A percentile compares a stretch with the other conserved stretches of the same genome.
These are phyloP conservation scores for Catamblyrhynchus diadema DNA, from an alignment of 2,797 vertebrate genomes.

Conservation along the genomic window DNA sequence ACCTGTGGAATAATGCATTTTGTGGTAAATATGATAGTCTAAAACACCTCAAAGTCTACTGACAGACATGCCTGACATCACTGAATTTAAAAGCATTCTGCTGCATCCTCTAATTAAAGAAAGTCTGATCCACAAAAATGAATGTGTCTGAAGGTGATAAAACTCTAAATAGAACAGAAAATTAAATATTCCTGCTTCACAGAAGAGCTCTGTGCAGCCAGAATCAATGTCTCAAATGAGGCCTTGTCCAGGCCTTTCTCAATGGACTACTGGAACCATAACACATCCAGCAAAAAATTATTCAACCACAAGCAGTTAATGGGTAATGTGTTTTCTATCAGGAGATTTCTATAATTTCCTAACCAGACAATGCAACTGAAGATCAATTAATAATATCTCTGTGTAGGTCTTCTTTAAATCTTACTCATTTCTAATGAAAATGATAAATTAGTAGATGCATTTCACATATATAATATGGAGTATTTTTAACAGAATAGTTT, in stretches of 20 bases:
- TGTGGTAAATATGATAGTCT: not conserved
- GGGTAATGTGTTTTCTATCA: not conserved
- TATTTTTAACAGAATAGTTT: not conserved
- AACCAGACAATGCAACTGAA: not conserved
- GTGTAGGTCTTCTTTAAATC: not conserved
- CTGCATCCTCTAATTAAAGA: not conserved
- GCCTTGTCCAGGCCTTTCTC: not conserved
- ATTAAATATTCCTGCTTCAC: not conserved
- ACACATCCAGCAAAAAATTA: not conserved
- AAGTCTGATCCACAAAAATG: not conserved
- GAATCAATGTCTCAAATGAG: not conserved
- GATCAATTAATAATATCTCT: not conserved
- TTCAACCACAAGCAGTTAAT: not conserved
- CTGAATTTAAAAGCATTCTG: not conserved
- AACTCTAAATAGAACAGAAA: not conserved
- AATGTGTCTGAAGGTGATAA: not conserved
- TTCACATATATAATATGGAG: not conserved
- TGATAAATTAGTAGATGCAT: not conserved
- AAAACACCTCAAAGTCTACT: not conserved
- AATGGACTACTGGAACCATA: not conserved
- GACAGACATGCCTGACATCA: not conserved
- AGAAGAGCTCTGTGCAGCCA: not conserved
- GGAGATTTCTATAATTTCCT: not conserved
- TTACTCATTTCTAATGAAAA: not conserved
- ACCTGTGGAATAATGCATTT: not conserved